phyloP scores from a whole-genome alignment of 2,797 vertebrate genomes.

The Gambelia wislizenii region DNA sequence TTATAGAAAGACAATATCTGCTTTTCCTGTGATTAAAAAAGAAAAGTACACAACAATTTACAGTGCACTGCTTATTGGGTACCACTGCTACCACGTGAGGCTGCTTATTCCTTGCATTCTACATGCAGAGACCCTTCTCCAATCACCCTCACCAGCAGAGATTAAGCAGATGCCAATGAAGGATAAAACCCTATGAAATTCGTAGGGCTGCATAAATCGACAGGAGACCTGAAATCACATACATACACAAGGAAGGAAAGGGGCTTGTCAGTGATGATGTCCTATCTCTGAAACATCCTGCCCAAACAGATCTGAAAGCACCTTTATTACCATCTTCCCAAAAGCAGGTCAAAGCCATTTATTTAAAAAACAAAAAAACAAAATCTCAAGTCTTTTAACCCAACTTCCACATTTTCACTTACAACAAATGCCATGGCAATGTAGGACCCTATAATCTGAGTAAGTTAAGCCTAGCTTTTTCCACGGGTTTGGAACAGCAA shows the following conservation, averaged over 20 bases:
- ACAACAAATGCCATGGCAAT: not conserved
- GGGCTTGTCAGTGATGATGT: not conserved
- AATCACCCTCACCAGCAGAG: not conserved
- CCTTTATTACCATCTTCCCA: not conserved
- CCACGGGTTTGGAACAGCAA: not conserved
- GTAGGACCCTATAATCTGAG: not conserved
- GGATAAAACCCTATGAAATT: no score
- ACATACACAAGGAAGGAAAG: no score
- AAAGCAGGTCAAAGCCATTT: not conserved
- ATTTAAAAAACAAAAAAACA: not conserved
- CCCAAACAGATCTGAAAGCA: not conserved
- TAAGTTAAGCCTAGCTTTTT: not conserved
- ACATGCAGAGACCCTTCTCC: not conserved
- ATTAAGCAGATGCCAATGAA: not conserved
- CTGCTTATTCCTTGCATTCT: not conserved
- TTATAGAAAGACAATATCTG: no score
- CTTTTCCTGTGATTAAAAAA: not conserved
- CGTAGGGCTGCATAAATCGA: no score
- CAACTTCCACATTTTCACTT: not conserved
- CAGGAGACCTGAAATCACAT: no score
- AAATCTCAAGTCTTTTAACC: not conserved
- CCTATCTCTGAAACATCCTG: not conserved
- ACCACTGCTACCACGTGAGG: not conserved
- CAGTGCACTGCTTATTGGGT: no score
- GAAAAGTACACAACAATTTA: no score